These are phyloP conservation scores for Macrotrachela quadricornifera DNA, from an alignment of 1,140 invertebrate species.

Conservation along the genomic window DNA sequence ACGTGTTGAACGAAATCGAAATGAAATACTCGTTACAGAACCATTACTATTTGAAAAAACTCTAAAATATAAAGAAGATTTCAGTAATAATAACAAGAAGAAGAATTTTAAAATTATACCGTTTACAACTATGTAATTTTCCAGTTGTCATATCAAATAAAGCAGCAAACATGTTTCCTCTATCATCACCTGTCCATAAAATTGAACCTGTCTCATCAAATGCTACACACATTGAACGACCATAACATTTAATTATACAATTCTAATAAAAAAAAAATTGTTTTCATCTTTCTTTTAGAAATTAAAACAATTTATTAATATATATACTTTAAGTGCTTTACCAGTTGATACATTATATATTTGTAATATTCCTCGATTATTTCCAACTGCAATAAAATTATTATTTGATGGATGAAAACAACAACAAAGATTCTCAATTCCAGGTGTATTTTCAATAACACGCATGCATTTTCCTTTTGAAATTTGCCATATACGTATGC, in stretches of 20 bases:
- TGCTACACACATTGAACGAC: slow-evolving; percentile 47
- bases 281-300: not conserved
- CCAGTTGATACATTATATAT: slow-evolving; percentile 66
- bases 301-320: not conserved
- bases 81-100: not conserved
- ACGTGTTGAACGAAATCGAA: slow-evolving; percentile 56
- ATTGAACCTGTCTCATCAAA: slow-evolving; percentile 55
- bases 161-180: slow-evolving; percentile 48
- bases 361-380: slow-evolving; percentile 48
- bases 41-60: slow-evolving; percentile 33
- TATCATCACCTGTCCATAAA: slow-evolving; percentile 61
- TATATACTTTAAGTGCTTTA: slow-evolving; percentile 30
- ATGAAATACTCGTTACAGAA: slow-evolving; percentile 49
- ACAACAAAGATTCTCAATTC: slow-evolving; percentile 46
- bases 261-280: slow-evolving; percentile 26
- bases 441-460: slow-evolving; percentile 40
- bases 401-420: slow-evolving; percentile 64
- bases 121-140: slow-evolving; percentile 40
- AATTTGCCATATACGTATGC: slow-evolving; percentile 46
- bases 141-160: slow-evolving; percentile 48
- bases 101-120: slow-evolving; percentile 21
- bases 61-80: slow-evolving; percentile 12
- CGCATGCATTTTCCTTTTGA: slow-evolving; percentile 21
- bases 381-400: slow-evolving; percentile 63
- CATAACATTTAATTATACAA: slow-evolving; percentile 49